Conservation (phyloP, 2,113 vertebrate genomes). For the Antechinus flavipes region DNA sequence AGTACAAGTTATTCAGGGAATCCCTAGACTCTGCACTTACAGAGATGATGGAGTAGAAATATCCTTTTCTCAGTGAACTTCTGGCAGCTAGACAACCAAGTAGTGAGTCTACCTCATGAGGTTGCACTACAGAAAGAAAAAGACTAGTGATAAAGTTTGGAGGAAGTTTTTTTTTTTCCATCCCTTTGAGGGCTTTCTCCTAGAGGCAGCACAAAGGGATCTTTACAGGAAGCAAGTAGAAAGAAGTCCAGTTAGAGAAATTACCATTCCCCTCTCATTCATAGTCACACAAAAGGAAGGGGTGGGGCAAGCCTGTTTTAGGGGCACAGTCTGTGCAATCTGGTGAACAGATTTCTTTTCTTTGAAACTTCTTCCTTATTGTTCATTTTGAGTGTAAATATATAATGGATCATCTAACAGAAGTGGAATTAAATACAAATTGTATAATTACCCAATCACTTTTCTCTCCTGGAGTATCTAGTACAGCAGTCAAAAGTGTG, state of each 20-base stretch:
- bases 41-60: constrained; percentile 38
- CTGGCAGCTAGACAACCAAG: constrained; percentile 11
- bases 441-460: not conserved
- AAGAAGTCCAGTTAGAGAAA: not conserved
- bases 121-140: constrained; percentile 6
- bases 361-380: constrained; percentile 17
- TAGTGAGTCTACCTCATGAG: not conserved
- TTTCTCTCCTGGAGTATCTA: not conserved
- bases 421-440: not conserved
- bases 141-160: not conserved
- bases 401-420: not conserved
- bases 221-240: not conserved
- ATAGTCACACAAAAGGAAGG: not conserved
- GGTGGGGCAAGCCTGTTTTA: not conserved
- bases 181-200: not conserved
- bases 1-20: constrained; percentile 35
- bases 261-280: not conserved
- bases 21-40: constrained; percentile 50
- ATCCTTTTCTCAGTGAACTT: constrained; percentile 7
- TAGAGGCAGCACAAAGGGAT: not conserved
- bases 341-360: constrained; percentile 4
- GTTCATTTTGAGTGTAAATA: not conserved
- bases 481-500: not conserved
- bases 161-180: constrained; percentile 28
- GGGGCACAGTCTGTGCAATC: not conserved